These are phyloP conservation scores for Hippocampus mohnikei DNA, from an alignment of 2,113 vertebrate genomes.

Conservation along the genomic window DNA sequence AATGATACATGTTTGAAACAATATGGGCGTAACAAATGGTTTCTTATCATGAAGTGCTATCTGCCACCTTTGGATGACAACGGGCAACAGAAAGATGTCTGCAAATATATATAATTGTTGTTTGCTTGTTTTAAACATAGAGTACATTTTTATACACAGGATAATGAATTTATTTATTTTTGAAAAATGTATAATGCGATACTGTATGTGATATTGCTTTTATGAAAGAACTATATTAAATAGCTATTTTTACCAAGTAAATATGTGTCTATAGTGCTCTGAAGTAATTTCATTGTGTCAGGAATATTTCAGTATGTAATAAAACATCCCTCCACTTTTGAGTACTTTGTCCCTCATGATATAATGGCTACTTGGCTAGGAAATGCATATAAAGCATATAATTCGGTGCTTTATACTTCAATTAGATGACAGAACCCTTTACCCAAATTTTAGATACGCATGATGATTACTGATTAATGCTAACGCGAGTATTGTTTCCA, in stretches of 20 bases:
- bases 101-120: slow-evolving; percentile 17
- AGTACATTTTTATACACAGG: slow-evolving; percentile 39
- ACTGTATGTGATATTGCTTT: slow-evolving; percentile 35
- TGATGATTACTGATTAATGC: neutral
- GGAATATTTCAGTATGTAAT: neutral
- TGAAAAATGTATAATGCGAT: slow-evolving; percentile 39
- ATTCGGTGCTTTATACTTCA: neutral
- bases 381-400: neutral
- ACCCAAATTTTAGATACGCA: no score
- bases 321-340: neutral
- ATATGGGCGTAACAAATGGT: slow-evolving; percentile 22
- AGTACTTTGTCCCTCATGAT: neutral
- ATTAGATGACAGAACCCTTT: no score
- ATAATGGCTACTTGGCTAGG: no score
- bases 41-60: slow-evolving; percentile 25
- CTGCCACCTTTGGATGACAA: slow-evolving; percentile 8
- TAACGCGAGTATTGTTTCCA: neutral
- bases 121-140: slow-evolving; percentile 29
- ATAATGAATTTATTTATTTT: slow-evolving; percentile 65
- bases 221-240: slow-evolving; percentile 55
- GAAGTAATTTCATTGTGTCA: neutral
- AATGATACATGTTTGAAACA: slow-evolving; percentile 21
- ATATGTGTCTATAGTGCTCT: slow-evolving; percentile 8
- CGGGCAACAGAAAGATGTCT: slow-evolving; percentile 1
- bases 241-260: slow-evolving; percentile 55